These are phyloP conservation scores for Drosophila fungiperda DNA, from an alignment of 2,888 invertebrate genomes.

Conservation along the genomic window DNA sequence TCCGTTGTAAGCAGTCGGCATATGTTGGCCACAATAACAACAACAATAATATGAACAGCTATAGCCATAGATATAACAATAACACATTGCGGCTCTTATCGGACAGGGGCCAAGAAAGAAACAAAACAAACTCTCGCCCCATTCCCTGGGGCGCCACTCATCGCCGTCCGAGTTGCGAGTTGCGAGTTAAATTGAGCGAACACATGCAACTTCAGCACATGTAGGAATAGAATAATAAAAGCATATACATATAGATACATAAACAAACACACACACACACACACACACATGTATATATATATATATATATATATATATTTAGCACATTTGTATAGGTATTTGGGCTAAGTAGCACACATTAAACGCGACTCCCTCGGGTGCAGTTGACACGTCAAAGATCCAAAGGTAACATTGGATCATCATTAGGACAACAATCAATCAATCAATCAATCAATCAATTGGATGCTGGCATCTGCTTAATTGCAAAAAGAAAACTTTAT, in stretches of 20 bases:
- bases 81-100: slow-evolving; percentile 59
- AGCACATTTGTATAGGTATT: slow-evolving; percentile 21
- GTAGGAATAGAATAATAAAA: slow-evolving; percentile 54
- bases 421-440: slow-evolving; percentile 30
- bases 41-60: slow-evolving; percentile 12
- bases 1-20: slow-evolving; percentile 22
- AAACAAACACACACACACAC: neutral
- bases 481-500: slow-evolving; percentile 30
- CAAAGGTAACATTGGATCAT: slow-evolving; percentile 21
- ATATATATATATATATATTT: slow-evolving; percentile 5
- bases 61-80: slow-evolving; percentile 34
- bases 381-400: slow-evolving; percentile 52
- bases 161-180: slow-evolving; percentile 26
- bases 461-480: slow-evolving; percentile 8
- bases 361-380: slow-evolving; percentile 49
- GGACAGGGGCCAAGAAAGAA: slow-evolving; percentile 35
- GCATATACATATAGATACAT: slow-evolving; percentile 13
- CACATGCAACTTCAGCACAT: slow-evolving; percentile 65
- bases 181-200: slow-evolving; percentile 64
- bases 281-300: neutral
- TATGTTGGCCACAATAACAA: slow-evolving; percentile 39
- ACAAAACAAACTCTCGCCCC: neutral
- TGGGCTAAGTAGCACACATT: slow-evolving; percentile 41
- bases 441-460: slow-evolving; percentile 25
- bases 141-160: slow-evolving; percentile 48